phyloP scores from a whole-genome alignment of 2,888 invertebrate species.

The Lomographa bimaculata region DNA sequence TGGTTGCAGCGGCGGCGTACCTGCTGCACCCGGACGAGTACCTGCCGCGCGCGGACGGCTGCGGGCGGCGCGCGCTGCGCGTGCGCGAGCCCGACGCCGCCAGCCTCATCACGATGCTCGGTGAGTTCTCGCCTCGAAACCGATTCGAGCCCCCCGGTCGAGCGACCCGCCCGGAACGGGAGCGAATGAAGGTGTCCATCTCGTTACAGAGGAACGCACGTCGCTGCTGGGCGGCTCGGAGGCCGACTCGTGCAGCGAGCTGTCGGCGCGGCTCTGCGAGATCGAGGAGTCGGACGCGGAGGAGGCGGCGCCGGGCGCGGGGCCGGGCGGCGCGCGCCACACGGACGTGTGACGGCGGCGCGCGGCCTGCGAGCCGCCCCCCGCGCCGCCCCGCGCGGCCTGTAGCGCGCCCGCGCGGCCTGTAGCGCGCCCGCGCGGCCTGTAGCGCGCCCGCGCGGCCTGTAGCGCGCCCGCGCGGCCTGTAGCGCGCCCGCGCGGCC shows the following conservation, averaged over 20 bases:
- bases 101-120: conserved; percentile 87
- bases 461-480: too few species aligned
- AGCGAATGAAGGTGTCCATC: too few species aligned
- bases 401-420: too few species aligned
- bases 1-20: conserved; percentile 85
- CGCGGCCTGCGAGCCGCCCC: conserved; percentile 38
- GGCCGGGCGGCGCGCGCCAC: conserved; percentile 44
- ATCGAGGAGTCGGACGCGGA: conserved; percentile 95
- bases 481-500: too few species aligned
- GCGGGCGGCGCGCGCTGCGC: conserved; percentile 62
- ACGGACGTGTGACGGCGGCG: conserved; percentile 70
- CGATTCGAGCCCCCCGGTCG: background rate
- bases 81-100: conserved; percentile 85
- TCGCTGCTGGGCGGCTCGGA: conserved; percentile 86
- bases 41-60: conserved; percentile 82
- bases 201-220: conserved; percentile 86
- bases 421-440: too few species aligned
- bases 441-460: too few species aligned
- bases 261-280: conserved; percentile 95
- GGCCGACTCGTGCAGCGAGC: conserved; percentile 89
- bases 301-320: conserved; percentile 38
- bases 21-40: conserved; percentile 93
- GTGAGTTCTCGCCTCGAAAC: conserved; percentile 49
- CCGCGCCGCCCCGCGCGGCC: conserved; percentile 17
- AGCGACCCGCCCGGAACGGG: too few species aligned